Base-by-base conservation (phyloP, 2,888 invertebrate genomes). In the Lithophane leautieri region DNA sequence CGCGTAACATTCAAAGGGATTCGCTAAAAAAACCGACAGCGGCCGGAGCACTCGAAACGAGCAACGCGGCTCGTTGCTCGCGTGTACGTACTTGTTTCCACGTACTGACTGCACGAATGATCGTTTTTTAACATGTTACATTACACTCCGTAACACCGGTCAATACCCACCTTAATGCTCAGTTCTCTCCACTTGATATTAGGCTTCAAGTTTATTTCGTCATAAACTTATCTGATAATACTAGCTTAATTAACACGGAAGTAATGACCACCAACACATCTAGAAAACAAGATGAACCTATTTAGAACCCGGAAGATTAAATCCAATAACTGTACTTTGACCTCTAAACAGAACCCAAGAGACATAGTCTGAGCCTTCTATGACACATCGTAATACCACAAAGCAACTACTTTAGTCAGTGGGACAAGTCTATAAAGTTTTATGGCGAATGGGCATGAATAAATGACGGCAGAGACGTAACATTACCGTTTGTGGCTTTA, bases 361-460 rank as follows among this genome's bases (percentile, higher is more conserved):
- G 44, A 68, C 63, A 60, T 19, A 70, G 56, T 69, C 52, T 16
- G 4, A 56, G 19, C 65, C 60, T 61, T 44, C 68, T 65, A 79
- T 52, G 68, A 81, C 80, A 69, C 80, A 69, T 84, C 50, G 40
- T 58, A 69, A 25, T 19, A 79, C 65, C 72, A 61, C 79, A 68
- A 81, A 70, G 71, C 67, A 83, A 70, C 84, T 50, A 79, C 67
- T 79, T 82, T 65, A 72, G 44, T 69, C 68, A 78, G 47, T 79
- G 71, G 71, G 84, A 22, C 81, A 69, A 58, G 80, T 40, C 80
- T 66, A 84, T 81, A 79, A 81, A 81, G 80, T 81, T 81, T 81
- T 72, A 81, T 72, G 28, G 68, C 60, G 50, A 61, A 70, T 34
- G 16, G 44, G 79, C 68, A 72, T 79, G 84, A 72, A 81, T 84